Conservation (phyloP, 2,888 invertebrate genomes). For the Drosophila rubida region DNA sequence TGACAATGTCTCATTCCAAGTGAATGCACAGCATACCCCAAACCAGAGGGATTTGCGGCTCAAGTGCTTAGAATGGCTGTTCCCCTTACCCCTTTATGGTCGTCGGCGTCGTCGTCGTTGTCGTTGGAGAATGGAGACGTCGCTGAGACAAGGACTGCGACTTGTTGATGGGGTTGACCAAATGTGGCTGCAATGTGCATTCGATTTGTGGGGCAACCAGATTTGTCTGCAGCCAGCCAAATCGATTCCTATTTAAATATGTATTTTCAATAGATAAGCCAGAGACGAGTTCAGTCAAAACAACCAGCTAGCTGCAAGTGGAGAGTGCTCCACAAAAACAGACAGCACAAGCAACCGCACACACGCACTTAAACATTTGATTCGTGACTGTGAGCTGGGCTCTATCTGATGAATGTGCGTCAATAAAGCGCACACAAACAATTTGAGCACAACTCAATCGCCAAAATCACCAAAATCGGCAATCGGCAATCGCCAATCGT, state of each 20-base stretch:
- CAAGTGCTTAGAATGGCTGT: conserved; percentile 51
- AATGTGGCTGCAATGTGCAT: conserved; percentile 30
- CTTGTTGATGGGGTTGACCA: conserved; percentile 74
- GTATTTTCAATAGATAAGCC: conserved; percentile 60
- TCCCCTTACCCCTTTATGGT: neutral
- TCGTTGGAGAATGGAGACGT: too few species aligned
- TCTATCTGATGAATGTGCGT: conserved; percentile 60
- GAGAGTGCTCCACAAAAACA: conserved; percentile 26
- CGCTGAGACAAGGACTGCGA: conserved; percentile 22
- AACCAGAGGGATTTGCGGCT: conserved; percentile 64
- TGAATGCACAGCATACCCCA: conserved; percentile 51
- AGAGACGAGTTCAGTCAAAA: conserved; percentile 5
- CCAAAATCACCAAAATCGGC: conserved; percentile 40
- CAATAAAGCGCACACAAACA: conserved; percentile 59
- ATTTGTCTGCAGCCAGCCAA: conserved; percentile 26
- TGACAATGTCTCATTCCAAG: conserved; percentile 53
- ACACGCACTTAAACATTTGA: conserved; percentile 55
- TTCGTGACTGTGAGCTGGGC: conserved; percentile 6
- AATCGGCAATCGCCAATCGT: conserved; percentile 30
- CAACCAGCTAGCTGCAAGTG: conserved; percentile 42
- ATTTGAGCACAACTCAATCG: conserved; percentile 59
- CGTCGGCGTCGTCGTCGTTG: too few species aligned
- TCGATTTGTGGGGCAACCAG: conserved; percentile 1
- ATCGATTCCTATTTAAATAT: conserved; percentile 74
- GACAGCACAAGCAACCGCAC: conserved; percentile 15